Percentiles rank a stretch among this genome's conserved stretches.
Evolutionary conservation across 1,140 invertebrate genomes (phyloP).

Genomic region (Mizuhopecten yessoensis): DNA sequence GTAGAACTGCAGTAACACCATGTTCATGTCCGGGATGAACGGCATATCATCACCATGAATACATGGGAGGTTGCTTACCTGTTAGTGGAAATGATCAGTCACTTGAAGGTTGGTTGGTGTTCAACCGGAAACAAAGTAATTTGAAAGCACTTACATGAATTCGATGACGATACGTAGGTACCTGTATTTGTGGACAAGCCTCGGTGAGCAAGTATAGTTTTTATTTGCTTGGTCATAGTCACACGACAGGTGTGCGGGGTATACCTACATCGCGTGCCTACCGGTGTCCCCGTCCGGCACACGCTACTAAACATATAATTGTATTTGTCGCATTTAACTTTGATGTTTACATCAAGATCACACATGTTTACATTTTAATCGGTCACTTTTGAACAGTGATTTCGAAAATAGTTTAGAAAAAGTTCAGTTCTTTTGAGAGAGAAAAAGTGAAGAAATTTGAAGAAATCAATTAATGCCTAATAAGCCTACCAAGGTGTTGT

Average conservation of each 20-base stretch:
- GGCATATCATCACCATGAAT: neutral
- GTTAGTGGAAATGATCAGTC: neutral
- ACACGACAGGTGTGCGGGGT: conserved; percentile 18
- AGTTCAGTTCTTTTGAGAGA: neutral
- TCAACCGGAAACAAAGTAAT: neutral
- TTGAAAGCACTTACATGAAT: conserved; percentile 19
- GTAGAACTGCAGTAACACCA: no score
- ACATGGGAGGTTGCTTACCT: neutral
- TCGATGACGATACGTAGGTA: neutral
- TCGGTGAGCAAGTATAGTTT: neutral
- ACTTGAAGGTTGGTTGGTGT: neutral
- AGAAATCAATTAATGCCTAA: neutral
- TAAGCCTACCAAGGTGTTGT: neutral
- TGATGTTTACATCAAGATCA: neutral
- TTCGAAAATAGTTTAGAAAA: neutral
- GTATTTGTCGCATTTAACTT: neutral
- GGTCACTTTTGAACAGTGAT: neutral
- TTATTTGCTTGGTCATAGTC: neutral
- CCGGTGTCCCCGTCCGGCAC: neutral
- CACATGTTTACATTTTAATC: conserved; percentile 19
- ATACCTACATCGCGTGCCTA: neutral
- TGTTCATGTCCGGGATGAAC: no score
- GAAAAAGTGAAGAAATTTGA: neutral
- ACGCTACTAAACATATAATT: neutral
- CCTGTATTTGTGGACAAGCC: neutral